Evolutionary conservation across 2,888 invertebrate genomes (phyloP), one percentile per base, ranked within the genome.

Genomic region (Linhomoeus sp.): DNA sequence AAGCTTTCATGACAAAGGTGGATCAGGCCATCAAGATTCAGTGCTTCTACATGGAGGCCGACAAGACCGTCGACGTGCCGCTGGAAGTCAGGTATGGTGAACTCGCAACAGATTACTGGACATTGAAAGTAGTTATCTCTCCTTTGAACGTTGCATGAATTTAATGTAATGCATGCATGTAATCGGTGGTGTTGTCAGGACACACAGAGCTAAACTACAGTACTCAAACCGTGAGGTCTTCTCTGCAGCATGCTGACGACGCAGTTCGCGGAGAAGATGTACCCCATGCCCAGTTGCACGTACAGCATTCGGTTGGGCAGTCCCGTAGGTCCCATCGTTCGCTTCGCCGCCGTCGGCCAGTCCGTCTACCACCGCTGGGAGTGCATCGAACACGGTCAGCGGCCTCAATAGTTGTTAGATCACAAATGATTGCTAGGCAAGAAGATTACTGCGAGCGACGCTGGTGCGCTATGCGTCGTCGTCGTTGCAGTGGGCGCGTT

Each of bases 31-130:
- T 63, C n/a, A 62, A 63, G 39, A 38, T 50, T 5, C 48, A 49
- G 36, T 50, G 50, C 44, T 63, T 63, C 49, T 63, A 62, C 49
- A 63, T 63, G 63, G 63, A 63, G 53, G 60, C 63, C 1, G 60
- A 63, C 26, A 63, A 63, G 46, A 56, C 56, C 35, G 63, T 63
- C 0, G 54, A 56, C 2, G 58, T 56, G 3, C 61, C 60, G 1
- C 41, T 63, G 42, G 60, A 60, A 49, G 63, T 63, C 41, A 63
- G 62, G 62, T 58, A n/a, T 41, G 51, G 35, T 29, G 7, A 9
- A 5, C 29, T 29, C 29, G n/a, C n/a, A n/a, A n/a, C n/a, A n/a
- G n/a, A n/a, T n/a, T n/a, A n/a, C n/a, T n/a, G n/a, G n/a, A n/a
- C n/a, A n/a, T n/a, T n/a, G n/a, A n/a, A n/a, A n/a, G n/a, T n/a